Conservation (phyloP, 1,140 invertebrate species). For the Antheraea pernyi region DNA sequence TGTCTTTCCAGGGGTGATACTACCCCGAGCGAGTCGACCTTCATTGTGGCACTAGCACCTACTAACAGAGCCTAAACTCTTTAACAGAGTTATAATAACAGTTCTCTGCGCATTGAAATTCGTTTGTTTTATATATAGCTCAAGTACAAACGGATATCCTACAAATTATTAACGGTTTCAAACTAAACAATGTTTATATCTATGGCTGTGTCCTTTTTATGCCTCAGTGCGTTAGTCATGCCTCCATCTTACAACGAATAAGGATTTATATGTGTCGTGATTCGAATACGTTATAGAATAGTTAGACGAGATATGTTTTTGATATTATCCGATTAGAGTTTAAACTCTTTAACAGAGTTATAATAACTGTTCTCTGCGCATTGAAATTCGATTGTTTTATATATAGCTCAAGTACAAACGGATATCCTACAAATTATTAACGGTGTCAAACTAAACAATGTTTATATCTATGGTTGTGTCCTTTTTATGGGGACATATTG, state of each 20-base stretch:
- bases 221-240: neutral
- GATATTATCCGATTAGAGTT: no score
- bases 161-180: neutral
- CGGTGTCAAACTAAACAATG: neutral
- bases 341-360: no score
- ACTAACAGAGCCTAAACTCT: no score
- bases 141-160: constrained; percentile 1
- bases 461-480: neutral
- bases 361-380: neutral
- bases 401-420: neutral
- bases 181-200: neutral
- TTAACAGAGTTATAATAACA: neutral
- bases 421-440: constrained; percentile 1
- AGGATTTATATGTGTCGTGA: neutral
- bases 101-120: neutral
- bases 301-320: no score
- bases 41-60: no score
- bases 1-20: no score
- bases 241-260: neutral
- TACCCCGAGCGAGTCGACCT: no score
- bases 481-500: constrained; percentile 2
- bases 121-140: neutral
- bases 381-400: neutral
- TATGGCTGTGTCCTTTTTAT: constrained; percentile 1
- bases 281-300: neutral